Base-by-base conservation (phyloP, 2,113 vertebrate genomes). In the Nansenia antarctica region DNA sequence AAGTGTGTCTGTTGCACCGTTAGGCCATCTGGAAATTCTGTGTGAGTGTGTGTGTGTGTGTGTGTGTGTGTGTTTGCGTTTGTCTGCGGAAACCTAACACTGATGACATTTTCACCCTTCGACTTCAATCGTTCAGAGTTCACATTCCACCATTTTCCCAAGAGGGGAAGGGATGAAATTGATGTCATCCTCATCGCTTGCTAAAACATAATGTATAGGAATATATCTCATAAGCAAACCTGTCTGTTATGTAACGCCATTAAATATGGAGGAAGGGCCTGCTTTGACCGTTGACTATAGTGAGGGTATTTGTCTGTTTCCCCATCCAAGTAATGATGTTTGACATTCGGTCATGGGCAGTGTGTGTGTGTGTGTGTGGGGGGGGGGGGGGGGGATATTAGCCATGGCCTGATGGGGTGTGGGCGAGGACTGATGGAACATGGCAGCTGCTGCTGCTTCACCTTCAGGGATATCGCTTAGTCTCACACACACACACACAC, bases 321-420 rank as follows among this genome's bases (percentile, higher is more conserved):
- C 62, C 26, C 54, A 18, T 52, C 57, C 62, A 77, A 34, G 55
- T 80, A 67, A 78, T 76, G 58, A 60, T 53, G 69, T 82, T 72
- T 79, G 82, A 83, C 82, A 65, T 66, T 15, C 54, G 58, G 72
- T 64, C 31, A 47, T 31, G 57, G 77, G 62, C 58, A 42, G 20
- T n/a, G 69, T 75, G 22, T 6, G 62, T 69, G 59, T 55, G 62
- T 67, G n/a, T n/a, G n/a, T n/a, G n/a, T n/a, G n/a, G n/a, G n/a
- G n/a, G n/a, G n/a, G n/a, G n/a, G n/a, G n/a, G 65, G 52, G 76
- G 72, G 78, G 79, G 74, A 80, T 69, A 73, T 83, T 74, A 81
- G 80, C 70, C 34, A n/a, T 63, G 34, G 53, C 49, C 60, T 62
- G 75, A 76, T 72, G 80, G 61, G 77, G 75, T 71, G 73, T 63